Percentiles rank a stretch among this genome's conserved stretches.
Evolutionary conservation across 2,113 vertebrate species (phyloP).

Genomic region (Oplegnathus fasciatus): DNA sequence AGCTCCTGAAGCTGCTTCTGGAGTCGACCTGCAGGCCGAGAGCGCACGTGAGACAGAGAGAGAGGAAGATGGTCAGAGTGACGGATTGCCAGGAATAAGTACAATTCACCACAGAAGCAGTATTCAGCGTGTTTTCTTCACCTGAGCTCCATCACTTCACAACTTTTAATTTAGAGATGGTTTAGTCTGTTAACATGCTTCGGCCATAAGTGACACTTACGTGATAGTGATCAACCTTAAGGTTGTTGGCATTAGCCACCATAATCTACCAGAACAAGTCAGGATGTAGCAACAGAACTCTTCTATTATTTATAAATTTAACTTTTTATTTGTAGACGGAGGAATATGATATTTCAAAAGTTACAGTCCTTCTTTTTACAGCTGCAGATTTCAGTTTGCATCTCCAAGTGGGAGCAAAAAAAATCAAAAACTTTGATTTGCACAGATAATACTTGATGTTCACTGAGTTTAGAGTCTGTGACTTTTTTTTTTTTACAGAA

Average conservation of each 20-base stretch:
- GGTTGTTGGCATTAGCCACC: neutral
- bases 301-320: neutral
- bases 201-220: neutral
- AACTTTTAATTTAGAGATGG: neutral
- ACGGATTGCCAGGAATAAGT: neutral
- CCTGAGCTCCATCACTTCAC: neutral
- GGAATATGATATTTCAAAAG: neutral
- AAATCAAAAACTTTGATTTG: neutral
- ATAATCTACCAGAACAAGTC: too few species aligned
- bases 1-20: constrained; percentile 78
- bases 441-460: neutral
- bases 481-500: neutral
- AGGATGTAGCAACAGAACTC: neutral
- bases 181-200: neutral
- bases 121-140: neutral
- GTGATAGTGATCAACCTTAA: neutral
- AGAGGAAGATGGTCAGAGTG: neutral
- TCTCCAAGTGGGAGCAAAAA: neutral
- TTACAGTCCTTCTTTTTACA: neutral
- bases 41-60: neutral
- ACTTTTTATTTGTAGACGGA: neutral
- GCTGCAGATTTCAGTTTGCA: neutral
- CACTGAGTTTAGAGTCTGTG: neutral
- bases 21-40: constrained; percentile 72
- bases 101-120: too few species aligned